A percentile compares a stretch with the other conserved stretches of the same genome.
Conservation (phyloP, 2,113 vertebrate genomes). For the Tauraco erythrolophus region DNA sequence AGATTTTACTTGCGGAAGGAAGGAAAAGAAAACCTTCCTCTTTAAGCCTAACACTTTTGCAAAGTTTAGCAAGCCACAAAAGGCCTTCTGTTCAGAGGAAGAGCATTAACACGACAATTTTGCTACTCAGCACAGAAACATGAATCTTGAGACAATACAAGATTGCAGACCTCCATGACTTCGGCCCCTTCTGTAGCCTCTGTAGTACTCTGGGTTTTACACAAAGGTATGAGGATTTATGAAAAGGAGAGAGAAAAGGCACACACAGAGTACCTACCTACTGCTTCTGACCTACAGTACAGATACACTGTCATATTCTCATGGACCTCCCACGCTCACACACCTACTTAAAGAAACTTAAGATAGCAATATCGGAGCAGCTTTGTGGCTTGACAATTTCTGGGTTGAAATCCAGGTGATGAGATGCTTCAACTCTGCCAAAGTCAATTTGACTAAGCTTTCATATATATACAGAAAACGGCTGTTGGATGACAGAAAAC, state of each 20-base stretch:
- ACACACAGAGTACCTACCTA: background rate
- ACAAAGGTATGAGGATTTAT: background rate
- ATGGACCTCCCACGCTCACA: background rate
- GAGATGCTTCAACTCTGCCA: background rate
- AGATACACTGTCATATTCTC: background rate
- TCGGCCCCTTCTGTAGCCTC: background rate
- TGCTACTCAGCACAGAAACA: background rate
- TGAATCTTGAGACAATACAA: background rate
- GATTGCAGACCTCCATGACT: background rate
- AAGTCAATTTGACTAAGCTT: background rate
- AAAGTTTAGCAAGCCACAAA: background rate
- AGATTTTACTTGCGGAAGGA: background rate
- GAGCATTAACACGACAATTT: background rate
- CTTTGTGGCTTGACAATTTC: background rate
- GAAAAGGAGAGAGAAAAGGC: background rate
- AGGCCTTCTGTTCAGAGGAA: background rate
- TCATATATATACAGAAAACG: background rate
- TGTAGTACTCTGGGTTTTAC: background rate
- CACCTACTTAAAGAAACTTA: background rate
- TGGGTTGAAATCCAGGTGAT: background rate
- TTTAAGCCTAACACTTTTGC: background rate
- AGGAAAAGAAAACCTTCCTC: background rate
- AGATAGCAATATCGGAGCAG: background rate
- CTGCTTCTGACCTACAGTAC: background rate
- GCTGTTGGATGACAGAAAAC: background rate